Evolutionary conservation across 2,888 invertebrate species (phyloP).

Genomic region (Plutella xylostella): DNA sequence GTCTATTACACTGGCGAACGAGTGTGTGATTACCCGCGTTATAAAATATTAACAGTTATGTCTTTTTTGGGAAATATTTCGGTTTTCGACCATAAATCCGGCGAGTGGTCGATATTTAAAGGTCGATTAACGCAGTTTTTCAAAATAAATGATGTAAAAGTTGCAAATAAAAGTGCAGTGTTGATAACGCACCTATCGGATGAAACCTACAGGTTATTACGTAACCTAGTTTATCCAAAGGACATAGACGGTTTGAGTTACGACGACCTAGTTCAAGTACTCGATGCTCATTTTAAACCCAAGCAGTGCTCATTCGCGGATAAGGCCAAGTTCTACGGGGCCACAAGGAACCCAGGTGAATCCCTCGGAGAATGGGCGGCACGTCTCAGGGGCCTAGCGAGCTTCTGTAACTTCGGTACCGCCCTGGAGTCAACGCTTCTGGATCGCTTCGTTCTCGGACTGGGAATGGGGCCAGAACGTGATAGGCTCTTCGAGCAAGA

Average conservation of each 20-base stretch:
- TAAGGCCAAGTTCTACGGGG: not conserved
- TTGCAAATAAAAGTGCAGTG: not conserved
- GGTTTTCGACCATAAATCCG: not conserved
- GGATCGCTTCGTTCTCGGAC: constrained; percentile 14
- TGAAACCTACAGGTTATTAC: not conserved
- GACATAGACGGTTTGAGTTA: not conserved
- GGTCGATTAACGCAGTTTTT: not conserved
- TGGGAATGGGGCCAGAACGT: constrained; percentile 12
- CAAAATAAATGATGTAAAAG: not conserved
- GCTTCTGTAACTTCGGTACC: constrained; percentile 16
- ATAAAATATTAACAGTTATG: too few species aligned
- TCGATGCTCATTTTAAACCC: not conserved
- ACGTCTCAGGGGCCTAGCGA: constrained; percentile 12
- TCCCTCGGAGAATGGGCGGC: not conserved
- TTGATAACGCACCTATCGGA: not conserved
- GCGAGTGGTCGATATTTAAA: not conserved
- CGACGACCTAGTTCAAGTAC: not conserved
- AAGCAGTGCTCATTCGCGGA: not conserved
- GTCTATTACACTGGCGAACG: too few species aligned
- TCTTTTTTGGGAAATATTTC: not conserved
- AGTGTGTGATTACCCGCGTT: too few species aligned
- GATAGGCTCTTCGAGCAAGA: constrained; percentile 13
- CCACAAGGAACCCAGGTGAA: not conserved
- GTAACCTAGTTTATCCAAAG: not conserved
- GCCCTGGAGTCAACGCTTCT: constrained; percentile 14